Evolutionary conservation across 2,797 vertebrate species (phyloP), one percentile per base, ranked within the genome.

Genomic region (Botia kubotai): DNA sequence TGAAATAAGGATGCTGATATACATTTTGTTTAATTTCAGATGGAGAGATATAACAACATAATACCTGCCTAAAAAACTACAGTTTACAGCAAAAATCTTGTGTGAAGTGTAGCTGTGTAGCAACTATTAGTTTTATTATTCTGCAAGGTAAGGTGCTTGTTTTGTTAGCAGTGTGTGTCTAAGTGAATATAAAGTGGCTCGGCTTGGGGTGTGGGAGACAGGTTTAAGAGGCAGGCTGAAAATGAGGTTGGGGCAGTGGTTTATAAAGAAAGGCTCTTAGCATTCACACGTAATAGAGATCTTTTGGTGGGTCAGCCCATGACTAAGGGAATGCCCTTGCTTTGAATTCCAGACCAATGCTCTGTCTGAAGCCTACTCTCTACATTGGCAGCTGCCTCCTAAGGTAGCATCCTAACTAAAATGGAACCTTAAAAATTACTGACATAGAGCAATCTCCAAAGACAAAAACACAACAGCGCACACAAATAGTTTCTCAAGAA

Each of bases 151-250:
- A 65, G 29, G 58, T 11, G 16, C 48, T 43, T 21, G 58, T 75
- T 71, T 79, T 83, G 77, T 77, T 77, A n/a, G 46, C 12, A 60
- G 46, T 57, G 80, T 68, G 67, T 76, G 46, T 80, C 60, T 75
- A 29, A 53, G 80, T 83, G 81, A 79, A 83, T 85, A 74, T 76
- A 62, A 83, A 83, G 69, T 73, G 79, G 68, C 39, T 80, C 21
- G 2, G 48, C 36, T 4, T 52, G 33, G 53, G 71, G 80, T 6
- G 52, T 29, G 77, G 65, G 78, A 71, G 55, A 81, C 29, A 67
- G 63, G 63, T 58, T 26, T 66, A 23, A 66, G 26, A 72, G 46
- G 46, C 53, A 23, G 57, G 17, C 33, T 43, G 33, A 58, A 73
- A 72, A 68, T 26, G 66, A 65, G 43, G 26, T 73, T 13, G 53